Conservation (phyloP, 2,797 vertebrate species). For the Enteromius treurensis region DNA sequence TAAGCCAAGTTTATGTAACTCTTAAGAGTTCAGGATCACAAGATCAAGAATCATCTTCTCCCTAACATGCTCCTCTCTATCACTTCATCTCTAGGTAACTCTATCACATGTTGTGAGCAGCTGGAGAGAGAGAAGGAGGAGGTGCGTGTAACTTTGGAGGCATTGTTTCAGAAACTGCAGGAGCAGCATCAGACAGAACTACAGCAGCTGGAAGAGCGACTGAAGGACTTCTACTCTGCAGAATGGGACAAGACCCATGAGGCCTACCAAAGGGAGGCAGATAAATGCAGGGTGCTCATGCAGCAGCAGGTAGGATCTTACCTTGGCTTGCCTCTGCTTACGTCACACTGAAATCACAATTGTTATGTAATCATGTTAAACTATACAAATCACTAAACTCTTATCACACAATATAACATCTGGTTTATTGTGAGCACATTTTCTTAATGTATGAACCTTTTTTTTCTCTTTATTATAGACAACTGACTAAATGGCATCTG, state of each 20-base stretch:
- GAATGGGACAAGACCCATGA: slow-evolving; percentile 92
- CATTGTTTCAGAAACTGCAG: slow-evolving; percentile 80
- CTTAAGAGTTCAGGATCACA: not conserved
- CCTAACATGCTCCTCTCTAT: not conserved
- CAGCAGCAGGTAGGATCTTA: slow-evolving; percentile 85
- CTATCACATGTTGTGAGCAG: slow-evolving; percentile 81
- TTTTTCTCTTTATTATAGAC: not conserved
- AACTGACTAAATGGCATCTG: not conserved
- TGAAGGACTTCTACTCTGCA: slow-evolving; percentile 88
- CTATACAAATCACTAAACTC: not conserved
- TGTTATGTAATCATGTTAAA: slow-evolving; percentile 4
- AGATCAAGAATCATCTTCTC: not conserved
- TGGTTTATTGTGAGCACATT: not conserved
- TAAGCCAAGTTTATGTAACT: not conserved
- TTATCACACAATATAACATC: not conserved
- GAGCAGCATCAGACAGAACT: slow-evolving; percentile 87
- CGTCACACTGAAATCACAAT: not conserved
- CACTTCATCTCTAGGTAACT: slow-evolving; percentile 70
- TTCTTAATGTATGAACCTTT: not conserved
- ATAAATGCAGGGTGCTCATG: slow-evolving; percentile 84
- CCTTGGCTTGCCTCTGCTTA: not conserved
- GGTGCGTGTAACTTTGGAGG: slow-evolving; percentile 79
- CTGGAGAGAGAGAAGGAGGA: slow-evolving; percentile 87
- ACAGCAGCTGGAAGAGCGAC: slow-evolving; percentile 83
- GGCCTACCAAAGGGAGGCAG: slow-evolving; percentile 89